A percentile compares a stretch with the other conserved stretches of the same genome.
These are phyloP conservation scores for Lutjanus erythropterus DNA, from an alignment of 2,113 vertebrate genomes.

Conservation along the genomic window DNA sequence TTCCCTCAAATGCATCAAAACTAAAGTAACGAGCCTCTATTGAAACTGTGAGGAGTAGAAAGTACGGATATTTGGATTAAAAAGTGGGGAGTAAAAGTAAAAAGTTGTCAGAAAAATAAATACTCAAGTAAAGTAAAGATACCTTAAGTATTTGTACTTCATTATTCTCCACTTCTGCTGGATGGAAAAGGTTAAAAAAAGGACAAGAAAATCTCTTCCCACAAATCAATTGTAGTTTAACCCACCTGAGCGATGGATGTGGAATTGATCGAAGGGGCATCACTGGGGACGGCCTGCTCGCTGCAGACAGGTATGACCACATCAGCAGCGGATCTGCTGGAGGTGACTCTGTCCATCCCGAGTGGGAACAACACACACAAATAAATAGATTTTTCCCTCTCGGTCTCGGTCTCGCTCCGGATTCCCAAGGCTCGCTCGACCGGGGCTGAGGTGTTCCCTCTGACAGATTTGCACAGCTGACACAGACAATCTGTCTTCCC, in stretches of 20 bases:
- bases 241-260: not conserved
- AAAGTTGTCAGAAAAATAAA: no score
- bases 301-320: conserved; percentile 7
- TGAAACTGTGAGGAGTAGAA: no score
- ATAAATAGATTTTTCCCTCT: conserved; percentile 61
- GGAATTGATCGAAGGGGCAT: conserved; percentile 4
- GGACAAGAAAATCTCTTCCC: conserved; percentile 4
- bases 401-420: not conserved
- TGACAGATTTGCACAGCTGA: conserved; percentile 50
- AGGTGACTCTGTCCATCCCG: conserved; percentile 16
- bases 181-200: not conserved
- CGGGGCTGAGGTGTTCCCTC: conserved; percentile 37
- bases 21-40: no score
- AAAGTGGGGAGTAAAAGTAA: no score
- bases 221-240: conserved; percentile 32
- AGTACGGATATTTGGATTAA: no score
- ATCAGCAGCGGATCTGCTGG: conserved; percentile 2
- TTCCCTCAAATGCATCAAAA: no score
- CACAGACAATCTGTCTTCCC: conserved; percentile 19
- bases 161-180: no score
- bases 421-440: conserved; percentile 9
- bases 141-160: no score
- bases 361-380: conserved; percentile 54
- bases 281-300: not conserved
- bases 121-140: no score